Base-by-base conservation (phyloP, 2,797 vertebrate genomes). In the Nyctalus aviator region DNA sequence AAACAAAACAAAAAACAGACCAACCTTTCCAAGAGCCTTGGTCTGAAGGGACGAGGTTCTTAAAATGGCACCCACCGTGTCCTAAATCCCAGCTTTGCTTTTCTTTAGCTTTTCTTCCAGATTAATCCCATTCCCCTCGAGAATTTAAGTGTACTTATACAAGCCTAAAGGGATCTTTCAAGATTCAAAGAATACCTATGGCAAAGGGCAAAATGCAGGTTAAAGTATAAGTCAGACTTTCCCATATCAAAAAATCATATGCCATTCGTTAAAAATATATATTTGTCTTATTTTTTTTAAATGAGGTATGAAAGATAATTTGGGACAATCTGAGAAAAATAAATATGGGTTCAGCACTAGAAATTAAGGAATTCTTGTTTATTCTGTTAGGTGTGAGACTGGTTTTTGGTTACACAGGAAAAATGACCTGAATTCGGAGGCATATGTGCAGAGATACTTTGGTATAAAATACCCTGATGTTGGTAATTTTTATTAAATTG, bases 331-430 rank as follows among this genome's bases (percentile, higher is more conserved):
- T 72, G 75, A 57, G 37, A 85, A 57, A 93, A 87, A 84, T 44
- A 86, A 95, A 89, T 84, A 48, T 59, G 6, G 23, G 66, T 62
- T 79, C 84, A 71, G 10, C 89, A 77, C 66, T 93, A 83, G 41
- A 93, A 96, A 81, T 97, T 41, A 96, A 57, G 21, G 15, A 82
- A 69, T 82, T 87, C 68, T 62, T 87, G 6, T 68, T 92, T 93
- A 88, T 83, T 92, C 12, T 78, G 35, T 90, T 85, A 91, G 20
- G 11, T 71, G 1, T 72, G 46, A 76, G 48, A 57, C 12, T 27
- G 12, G 13, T 81, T 2, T 72, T 93, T 59, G 5, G 8, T 32
- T 95, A 77, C 1, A 2, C 8, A 75, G 37, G 30, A 86, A 30
- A 30, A 86, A 68, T 75, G 10, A 77, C 32, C 55, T 92, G 66